Percentiles rank a stretch among this genome's conserved stretches.
phyloP scores from a whole-genome alignment of 2,797 vertebrate species.

The Antennarius maculatus region DNA sequence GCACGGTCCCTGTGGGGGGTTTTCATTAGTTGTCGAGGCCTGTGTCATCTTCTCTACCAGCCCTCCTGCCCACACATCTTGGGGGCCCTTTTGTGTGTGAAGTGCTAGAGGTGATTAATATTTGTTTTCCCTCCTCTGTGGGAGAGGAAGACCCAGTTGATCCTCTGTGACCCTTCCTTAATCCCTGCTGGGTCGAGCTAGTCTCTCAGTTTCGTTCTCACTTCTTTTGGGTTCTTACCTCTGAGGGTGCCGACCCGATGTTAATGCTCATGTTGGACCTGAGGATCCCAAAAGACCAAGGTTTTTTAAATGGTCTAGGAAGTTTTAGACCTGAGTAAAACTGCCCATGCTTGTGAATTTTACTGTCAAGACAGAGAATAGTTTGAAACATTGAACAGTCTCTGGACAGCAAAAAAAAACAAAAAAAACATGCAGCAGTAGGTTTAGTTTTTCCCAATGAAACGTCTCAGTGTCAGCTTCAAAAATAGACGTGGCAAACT shows the following conservation, averaged over 20 bases:
- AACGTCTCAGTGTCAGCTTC: too few relatives aligned
- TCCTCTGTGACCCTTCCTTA: conserved; percentile 73
- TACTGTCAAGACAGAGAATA: conserved; percentile 7
- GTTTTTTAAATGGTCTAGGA: conserved; percentile 27
- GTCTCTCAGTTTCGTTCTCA: conserved; percentile 57
- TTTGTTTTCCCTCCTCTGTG: conserved; percentile 82
- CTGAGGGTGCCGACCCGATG: not conserved
- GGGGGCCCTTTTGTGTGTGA: conserved; percentile 71
- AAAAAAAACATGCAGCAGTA: too few relatives aligned
- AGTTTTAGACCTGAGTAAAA: conserved; percentile 32
- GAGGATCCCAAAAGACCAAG: conserved; percentile 15
- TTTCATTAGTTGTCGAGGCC: conserved; percentile 68
- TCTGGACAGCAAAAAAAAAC: not conserved
- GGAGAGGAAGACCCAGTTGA: conserved; percentile 81
- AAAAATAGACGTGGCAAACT: not conserved
- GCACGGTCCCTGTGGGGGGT: conserved; percentile 31
- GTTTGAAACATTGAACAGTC: conserved; percentile 1
- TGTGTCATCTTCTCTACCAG: conserved; percentile 49
- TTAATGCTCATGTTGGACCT: conserved; percentile 20
- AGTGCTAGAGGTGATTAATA: conserved; percentile 84
- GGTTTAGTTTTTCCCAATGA: too few relatives aligned
- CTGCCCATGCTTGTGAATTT: conserved; percentile 31
- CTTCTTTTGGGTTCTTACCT: conserved; percentile 36
- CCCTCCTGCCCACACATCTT: conserved; percentile 54
- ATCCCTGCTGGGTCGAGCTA: conserved; percentile 65